Evolutionary conservation across 2,797 vertebrate genomes (phyloP).

Genomic region (Gallirallus australis): DNA sequence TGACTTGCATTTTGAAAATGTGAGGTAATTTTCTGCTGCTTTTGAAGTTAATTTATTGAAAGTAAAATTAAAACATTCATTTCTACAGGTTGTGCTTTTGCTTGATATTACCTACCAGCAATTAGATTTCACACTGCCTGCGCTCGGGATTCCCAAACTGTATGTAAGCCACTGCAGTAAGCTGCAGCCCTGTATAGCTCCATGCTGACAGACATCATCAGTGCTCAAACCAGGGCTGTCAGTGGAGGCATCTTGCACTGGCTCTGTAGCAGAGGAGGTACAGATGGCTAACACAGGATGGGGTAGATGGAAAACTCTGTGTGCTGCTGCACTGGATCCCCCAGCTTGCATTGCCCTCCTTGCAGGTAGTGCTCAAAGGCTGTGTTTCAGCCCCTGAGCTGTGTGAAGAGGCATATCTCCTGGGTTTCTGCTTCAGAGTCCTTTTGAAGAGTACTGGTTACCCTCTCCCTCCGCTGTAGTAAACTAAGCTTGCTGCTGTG

Average conservation of each 20-base stretch:
- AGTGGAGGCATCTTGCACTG: neutral
- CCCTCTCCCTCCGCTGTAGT: neutral
- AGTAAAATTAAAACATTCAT: neutral
- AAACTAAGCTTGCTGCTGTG: neutral
- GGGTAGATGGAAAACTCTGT: neutral
- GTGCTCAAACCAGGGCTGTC: neutral
- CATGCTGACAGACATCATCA: neutral
- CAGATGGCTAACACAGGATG: neutral
- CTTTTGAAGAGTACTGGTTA: neutral
- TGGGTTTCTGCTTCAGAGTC: neutral
- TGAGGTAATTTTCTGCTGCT: neutral
- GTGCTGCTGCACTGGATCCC: neutral
- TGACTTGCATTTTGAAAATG: constrained; percentile 68
- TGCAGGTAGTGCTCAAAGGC: neutral
- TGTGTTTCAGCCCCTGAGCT: neutral
- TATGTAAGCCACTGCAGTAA: neutral
- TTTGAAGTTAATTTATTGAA: neutral
- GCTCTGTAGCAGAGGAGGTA: neutral
- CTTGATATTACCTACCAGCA: neutral
- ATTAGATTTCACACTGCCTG: neutral
- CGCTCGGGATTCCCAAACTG: neutral
- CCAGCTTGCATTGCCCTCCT: neutral
- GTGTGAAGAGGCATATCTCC: neutral
- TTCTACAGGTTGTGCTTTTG: neutral
- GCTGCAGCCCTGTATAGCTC: too few species aligned